Evolutionary conservation across 2,888 invertebrate genomes (phyloP).

Genomic region (Patella depressa): DNA sequence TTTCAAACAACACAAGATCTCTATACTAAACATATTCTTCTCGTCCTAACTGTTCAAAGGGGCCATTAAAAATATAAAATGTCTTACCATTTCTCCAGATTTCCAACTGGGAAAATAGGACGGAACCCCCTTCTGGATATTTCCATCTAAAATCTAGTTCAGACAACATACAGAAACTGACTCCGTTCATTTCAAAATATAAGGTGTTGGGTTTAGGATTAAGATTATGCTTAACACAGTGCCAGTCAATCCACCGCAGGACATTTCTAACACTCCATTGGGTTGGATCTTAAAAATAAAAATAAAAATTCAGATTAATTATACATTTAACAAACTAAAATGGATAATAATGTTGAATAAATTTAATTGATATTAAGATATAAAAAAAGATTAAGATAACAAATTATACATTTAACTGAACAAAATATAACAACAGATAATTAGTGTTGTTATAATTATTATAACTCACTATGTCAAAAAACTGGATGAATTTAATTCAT

Average conservation of each 20-base stretch:
- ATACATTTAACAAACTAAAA: background rate
- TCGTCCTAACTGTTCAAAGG: no score
- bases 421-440: no score
- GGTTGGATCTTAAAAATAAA: conserved; percentile 82
- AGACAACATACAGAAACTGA: conserved; percentile 81
- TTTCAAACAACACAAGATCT: no score
- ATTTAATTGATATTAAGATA: background rate
- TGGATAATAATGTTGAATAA: background rate
- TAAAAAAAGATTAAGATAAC: background rate
- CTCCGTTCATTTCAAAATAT: conserved; percentile 77
- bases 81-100: conserved; percentile 86
- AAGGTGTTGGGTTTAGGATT: conserved; percentile 83
- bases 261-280: conserved; percentile 87
- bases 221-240: conserved; percentile 80
- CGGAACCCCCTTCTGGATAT: conserved; percentile 73
- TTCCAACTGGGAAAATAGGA: conserved; percentile 88
- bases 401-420: background rate
- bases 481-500: no score
- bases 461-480: no score
- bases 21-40: no score
- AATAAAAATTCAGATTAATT: background rate
- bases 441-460: no score
- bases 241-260: conserved; percentile 88
- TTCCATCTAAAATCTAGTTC: conserved; percentile 84
- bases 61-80: no score